Percentiles rank a stretch among this genome's conserved stretches.
Conservation (phyloP, 2,888 invertebrate genomes). For the Eilema sororculum region DNA sequence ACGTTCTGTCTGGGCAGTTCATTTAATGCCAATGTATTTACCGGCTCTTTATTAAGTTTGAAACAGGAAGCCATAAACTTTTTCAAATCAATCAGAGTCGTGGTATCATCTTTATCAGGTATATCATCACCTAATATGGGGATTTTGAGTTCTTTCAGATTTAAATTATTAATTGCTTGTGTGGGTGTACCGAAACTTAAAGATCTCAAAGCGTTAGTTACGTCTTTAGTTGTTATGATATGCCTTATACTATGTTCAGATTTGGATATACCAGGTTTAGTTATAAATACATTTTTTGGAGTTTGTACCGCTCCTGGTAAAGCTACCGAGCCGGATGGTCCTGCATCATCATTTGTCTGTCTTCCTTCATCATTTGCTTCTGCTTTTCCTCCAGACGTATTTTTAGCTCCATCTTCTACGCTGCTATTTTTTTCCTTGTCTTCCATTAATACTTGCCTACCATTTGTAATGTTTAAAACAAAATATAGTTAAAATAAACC, state of each 20-base stretch:
- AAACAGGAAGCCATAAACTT: conserved; percentile 79
- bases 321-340: conserved; percentile 67
- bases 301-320: conserved; percentile 71
- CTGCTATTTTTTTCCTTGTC: conserved; percentile 61
- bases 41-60: conserved; percentile 66
- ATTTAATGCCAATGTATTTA: conserved; percentile 45
- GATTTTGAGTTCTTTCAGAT: conserved; percentile 67
- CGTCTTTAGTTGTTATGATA: conserved; percentile 74
- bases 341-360: conserved; percentile 67
- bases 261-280: conserved; percentile 74
- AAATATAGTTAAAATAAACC: conserved; percentile 55
- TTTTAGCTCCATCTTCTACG: conserved; percentile 56
- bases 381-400: conserved; percentile 51
- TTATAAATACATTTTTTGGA: conserved; percentile 42
- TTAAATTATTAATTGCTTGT: conserved; percentile 55
- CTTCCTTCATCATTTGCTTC: conserved; percentile 42
- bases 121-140: conserved; percentile 59
- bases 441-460: conserved; percentile 72
- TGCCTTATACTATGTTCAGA: conserved; percentile 79
- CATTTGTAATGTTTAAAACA: conserved; percentile 68
- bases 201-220: conserved; percentile 74
- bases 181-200: conserved; percentile 65
- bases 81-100: conserved; percentile 72
- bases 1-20: conserved; percentile 63
- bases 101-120: conserved; percentile 55